Evolutionary conservation across 2,888 invertebrate genomes (phyloP).

Genomic region (Andrena chrysosceles): DNA sequence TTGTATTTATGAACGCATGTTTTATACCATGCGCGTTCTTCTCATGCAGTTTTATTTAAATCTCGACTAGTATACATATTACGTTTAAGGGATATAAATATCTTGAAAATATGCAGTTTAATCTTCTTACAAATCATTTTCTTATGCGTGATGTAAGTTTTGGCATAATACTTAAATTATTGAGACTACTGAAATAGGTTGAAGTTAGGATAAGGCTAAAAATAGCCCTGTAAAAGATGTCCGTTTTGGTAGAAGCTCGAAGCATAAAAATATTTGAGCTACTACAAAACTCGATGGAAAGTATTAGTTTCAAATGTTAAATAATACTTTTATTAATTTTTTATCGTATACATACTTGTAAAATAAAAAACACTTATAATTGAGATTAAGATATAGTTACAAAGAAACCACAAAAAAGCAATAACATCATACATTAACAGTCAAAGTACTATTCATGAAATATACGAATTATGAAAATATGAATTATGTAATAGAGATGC

Average conservation of each 20-base stretch:
- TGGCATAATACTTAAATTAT: conserved; percentile 47
- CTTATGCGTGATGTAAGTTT: conserved; percentile 22
- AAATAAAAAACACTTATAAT: neutral
- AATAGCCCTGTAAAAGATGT: conserved; percentile 55
- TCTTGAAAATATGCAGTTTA: neutral
- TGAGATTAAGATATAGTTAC: neutral
- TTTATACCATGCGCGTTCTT: neutral
- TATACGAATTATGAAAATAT: neutral
- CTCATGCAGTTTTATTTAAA: neutral
- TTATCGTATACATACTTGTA: neutral
- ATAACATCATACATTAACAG: neutral
- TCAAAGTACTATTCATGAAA: neutral
- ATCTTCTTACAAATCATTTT: neutral
- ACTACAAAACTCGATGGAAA: neutral
- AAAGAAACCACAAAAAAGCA: neutral
- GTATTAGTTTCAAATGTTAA: neutral
- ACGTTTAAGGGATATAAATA: neutral
- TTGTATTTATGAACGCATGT: too few species aligned
- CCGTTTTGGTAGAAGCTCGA: conserved; percentile 47
- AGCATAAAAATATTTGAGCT: conserved; percentile 46
- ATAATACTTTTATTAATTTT: neutral
- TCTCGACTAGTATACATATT: neutral
- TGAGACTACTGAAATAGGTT: conserved; percentile 65
- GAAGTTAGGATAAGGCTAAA: conserved; percentile 65
- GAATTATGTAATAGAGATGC: neutral